Evolutionary conservation across 2,888 invertebrate genomes (phyloP).

Genomic region (Dicranocentrus wangi): DNA sequence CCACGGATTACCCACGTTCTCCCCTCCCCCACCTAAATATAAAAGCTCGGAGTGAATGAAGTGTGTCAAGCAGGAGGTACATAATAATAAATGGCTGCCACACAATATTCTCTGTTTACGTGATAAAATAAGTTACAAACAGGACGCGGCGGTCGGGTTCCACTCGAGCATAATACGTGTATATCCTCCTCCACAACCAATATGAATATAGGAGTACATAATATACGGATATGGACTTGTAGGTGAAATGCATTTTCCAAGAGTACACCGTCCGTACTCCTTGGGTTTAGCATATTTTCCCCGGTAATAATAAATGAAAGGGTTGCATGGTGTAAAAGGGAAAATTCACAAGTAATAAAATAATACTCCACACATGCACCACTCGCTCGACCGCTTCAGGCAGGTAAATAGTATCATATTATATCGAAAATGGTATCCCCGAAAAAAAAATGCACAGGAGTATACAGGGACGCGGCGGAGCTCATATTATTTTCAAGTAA

Average conservation of each 20-base stretch:
- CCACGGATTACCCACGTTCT: background rate
- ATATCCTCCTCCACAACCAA: too few relatives aligned
- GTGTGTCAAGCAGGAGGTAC: slow-evolving; percentile 27
- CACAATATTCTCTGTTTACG: background rate
- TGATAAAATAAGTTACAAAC: slow-evolving; percentile 2
- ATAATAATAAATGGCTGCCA: slow-evolving; percentile 6
- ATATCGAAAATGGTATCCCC: too few relatives aligned
- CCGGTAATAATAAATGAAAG: slow-evolving; percentile 25
- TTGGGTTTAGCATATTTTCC: background rate
- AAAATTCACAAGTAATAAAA: slow-evolving; percentile 13
- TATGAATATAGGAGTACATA: too few relatives aligned
- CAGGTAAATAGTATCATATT: background rate
- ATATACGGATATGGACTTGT: background rate
- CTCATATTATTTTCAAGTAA: slow-evolving; percentile 41
- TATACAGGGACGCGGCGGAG: background rate
- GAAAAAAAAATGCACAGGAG: background rate
- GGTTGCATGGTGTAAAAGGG: slow-evolving; percentile 21
- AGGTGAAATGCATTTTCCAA: background rate
- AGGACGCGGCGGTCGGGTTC: background rate
- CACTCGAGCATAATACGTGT: background rate
- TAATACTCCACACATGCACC: slow-evolving; percentile 6
- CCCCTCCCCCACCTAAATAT: slow-evolving; percentile 10
- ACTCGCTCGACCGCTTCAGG: background rate
- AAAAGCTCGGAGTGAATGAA: slow-evolving; percentile 1
- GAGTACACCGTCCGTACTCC: background rate